phyloP scores from a whole-genome alignment of 2,113 vertebrate genomes.

The Hassar affinis region DNA sequence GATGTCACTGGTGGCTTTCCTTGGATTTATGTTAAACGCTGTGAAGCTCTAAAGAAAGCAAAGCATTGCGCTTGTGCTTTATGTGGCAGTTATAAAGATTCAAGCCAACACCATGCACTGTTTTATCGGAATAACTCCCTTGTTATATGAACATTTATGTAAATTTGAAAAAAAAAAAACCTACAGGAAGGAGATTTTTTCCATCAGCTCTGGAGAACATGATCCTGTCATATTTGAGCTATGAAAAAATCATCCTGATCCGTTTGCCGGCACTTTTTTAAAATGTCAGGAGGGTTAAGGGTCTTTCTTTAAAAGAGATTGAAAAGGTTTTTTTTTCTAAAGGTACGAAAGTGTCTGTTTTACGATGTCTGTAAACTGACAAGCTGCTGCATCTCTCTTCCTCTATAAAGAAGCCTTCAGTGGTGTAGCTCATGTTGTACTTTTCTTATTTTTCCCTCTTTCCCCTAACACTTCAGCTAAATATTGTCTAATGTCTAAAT shows the following conservation, averaged over 20 bases:
- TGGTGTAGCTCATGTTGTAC: neutral
- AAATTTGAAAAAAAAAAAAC: neutral
- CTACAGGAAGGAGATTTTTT: neutral
- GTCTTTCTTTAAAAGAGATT: slow-evolving; percentile 13
- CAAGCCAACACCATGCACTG: neutral
- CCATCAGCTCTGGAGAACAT: neutral
- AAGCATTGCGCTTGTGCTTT: neutral
- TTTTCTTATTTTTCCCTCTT: neutral
- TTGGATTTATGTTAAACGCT: neutral
- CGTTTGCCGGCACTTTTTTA: neutral
- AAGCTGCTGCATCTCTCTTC: neutral
- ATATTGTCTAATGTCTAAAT: neutral
- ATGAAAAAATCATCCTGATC: neutral
- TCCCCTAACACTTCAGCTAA: neutral
- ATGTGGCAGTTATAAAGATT: neutral
- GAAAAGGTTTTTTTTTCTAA: neutral
- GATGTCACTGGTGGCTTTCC: neutral
- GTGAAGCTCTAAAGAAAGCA: neutral
- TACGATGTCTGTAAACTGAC: neutral
- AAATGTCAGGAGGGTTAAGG: slow-evolving; percentile 1
- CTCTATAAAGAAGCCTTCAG: neutral
- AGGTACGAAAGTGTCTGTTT: neutral
- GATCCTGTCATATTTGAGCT: neutral
- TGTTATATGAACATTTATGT: neutral
- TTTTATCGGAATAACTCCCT: neutral